A percentile compares a stretch with the other conserved stretches of the same genome.
Evolutionary conservation across 2,888 invertebrate species (phyloP).

Genomic region (Trichacis sp.): DNA sequence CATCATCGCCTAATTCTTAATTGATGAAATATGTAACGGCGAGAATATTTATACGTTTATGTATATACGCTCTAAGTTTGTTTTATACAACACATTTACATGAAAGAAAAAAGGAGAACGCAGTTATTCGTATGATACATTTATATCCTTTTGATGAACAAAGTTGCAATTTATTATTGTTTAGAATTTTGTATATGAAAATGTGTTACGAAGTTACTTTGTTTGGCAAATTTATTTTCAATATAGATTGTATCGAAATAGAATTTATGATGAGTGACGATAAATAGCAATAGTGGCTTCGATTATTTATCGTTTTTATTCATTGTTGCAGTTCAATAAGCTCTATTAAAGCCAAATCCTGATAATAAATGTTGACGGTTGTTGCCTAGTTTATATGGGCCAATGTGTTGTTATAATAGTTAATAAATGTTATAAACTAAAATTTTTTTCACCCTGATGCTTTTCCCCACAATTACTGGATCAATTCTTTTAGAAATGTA

Average conservation of each 20-base stretch:
- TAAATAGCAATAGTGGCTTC: too few relatives aligned
- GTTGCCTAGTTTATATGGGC: slow-evolving; percentile 64
- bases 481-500: slow-evolving; percentile 2
- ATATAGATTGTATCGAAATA: too few relatives aligned
- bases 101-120: slow-evolving; percentile 49
- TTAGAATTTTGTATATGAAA: too few relatives aligned
- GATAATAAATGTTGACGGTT: slow-evolving; percentile 63
- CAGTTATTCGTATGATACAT: too few relatives aligned
- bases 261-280: too few relatives aligned
- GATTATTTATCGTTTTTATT: too few relatives aligned
- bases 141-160: neutral
- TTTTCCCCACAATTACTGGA: too few relatives aligned
- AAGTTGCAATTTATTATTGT: too few relatives aligned
- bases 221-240: too few relatives aligned
- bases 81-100: slow-evolving; percentile 54
- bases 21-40: slow-evolving; percentile 40
- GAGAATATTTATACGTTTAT: slow-evolving; percentile 41
- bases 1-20: slow-evolving; percentile 48
- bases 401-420: slow-evolving; percentile 57
- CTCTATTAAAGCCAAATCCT: slow-evolving; percentile 52
- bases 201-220: too few relatives aligned
- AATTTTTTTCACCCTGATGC: slow-evolving; percentile 14
- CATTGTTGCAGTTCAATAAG: neutral
- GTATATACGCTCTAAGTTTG: slow-evolving; percentile 51
- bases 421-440: slow-evolving; percentile 61